A percentile compares a stretch with the other conserved stretches of the same genome.
phyloP scores from a whole-genome alignment of 2,888 invertebrate genomes.

The Xanthorhoe spadicearia region DNA sequence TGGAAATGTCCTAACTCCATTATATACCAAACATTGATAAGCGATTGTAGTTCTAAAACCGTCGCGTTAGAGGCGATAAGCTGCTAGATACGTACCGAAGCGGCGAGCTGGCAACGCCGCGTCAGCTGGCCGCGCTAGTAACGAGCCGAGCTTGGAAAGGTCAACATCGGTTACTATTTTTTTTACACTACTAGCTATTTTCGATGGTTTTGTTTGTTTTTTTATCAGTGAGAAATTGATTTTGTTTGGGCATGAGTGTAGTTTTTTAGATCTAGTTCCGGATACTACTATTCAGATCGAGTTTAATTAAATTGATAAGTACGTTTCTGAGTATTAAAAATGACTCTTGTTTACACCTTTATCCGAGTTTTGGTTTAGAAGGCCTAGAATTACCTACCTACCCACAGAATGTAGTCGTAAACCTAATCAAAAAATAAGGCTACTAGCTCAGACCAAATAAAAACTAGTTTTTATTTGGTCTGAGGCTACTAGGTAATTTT shows the following conservation, averaged over 20 bases:
- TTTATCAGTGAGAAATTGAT: conserved; percentile 61
- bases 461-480: too few species aligned
- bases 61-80: conserved; percentile 76
- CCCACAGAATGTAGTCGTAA: too few species aligned
- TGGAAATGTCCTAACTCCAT: conserved; percentile 75
- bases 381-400: too few species aligned
- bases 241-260: conserved; percentile 36
- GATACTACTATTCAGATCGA: too few species aligned
- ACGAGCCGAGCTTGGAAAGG: conserved; percentile 80
- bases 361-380: too few species aligned
- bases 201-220: conserved; percentile 68
- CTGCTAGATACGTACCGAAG: conserved; percentile 63
- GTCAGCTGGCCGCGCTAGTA: conserved; percentile 83
- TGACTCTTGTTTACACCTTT: too few species aligned
- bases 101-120: conserved; percentile 78
- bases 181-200: conserved; percentile 74
- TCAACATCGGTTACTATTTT: conserved; percentile 82
- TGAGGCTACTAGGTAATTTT: too few species aligned
- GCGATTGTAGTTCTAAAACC: conserved; percentile 59
- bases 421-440: too few species aligned
- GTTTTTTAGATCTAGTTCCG: background rate
- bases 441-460: too few species aligned
- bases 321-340: too few species aligned
- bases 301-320: too few species aligned
- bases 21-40: conserved; percentile 69